Base-by-base conservation (phyloP, 2,113 vertebrate species). In the Clarias batrachus region DNA sequence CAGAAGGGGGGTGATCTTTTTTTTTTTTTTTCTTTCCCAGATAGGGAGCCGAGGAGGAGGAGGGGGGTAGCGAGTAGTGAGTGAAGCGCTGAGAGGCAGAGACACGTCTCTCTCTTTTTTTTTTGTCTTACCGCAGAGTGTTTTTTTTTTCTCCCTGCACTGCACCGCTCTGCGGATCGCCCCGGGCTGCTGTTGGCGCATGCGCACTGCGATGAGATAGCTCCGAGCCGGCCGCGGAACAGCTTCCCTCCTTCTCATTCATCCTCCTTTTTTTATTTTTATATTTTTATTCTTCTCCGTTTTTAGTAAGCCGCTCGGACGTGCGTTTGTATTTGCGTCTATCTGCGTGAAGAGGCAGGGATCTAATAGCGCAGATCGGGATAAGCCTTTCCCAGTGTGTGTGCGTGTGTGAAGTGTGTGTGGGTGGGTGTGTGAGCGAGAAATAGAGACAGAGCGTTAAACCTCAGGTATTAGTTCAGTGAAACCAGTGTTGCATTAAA, bases 71-170 rank as follows among this genome's bases (percentile, higher is more conserved):
- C 74, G 41, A 66, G 57, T 21, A 66, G 52, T 9, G 56, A 66
- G 52, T 9, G 56, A 78, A 74, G 66, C 59, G 30, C 85, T 48
- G 81, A 57, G 84, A 65, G 91, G 90, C 92, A 89, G 80, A 89
- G 74, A 89, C 91, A 88, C 90, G 13, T 56, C 57, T 19, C 54
- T 21, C 27, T n/a, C n/a, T 27, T 56, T 54, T 76, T 57, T 82
- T 70, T 62, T 76, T 74, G 33, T 93, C 93, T 93, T 95, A 95
- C 94, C 93, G 95, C 95, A 95, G 94, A 94, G 92, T 30, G n/a
- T n/a, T n/a, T 68, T 68, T 66, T 7, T 14, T 16, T 33, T 17
- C 91, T 89, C 79, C 91, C 87, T 65, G 62, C 59, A 82, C 81
- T 81, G 71, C 76, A 66, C 62, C 93, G 92, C 93, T 92, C 94